A percentile compares a stretch with the other conserved stretches of the same genome.
Conservation (phyloP, 2,797 vertebrate genomes). For the Octomys mimax region DNA sequence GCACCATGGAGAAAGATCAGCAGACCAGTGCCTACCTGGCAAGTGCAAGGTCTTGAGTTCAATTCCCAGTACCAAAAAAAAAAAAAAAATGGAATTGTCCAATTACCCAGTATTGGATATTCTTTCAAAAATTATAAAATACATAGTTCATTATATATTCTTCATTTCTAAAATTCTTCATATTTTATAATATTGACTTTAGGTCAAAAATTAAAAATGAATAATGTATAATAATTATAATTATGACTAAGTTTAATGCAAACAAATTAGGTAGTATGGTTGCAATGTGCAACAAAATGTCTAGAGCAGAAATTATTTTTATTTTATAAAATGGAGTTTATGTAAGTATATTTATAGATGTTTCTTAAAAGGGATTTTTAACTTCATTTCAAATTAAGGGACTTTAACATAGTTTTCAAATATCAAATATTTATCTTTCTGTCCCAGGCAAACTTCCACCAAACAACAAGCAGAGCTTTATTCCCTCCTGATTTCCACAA, state of each 20-base stretch:
- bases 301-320: not conserved
- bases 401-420: not conserved
- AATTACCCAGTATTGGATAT: not conserved
- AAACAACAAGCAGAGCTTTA: not conserved
- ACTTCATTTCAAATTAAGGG: not conserved
- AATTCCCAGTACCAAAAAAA: no score
- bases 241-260: not conserved
- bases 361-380: not conserved
- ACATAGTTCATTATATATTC: not conserved
- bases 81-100: no score
- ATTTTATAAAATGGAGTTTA: not conserved
- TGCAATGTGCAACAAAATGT: not conserved
- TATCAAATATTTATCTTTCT: not conserved
- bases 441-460: not conserved
- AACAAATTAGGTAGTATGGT: not conserved
- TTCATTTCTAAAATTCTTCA: not conserved
- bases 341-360: not conserved
- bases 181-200: not conserved
- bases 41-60: no score
- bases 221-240: not conserved
- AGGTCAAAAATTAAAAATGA: not conserved
- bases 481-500: not conserved
- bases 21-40: no score
- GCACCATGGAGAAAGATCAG: no score
- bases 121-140: not conserved